Percentiles rank a stretch among this genome's conserved stretches.
Conservation (phyloP, 2,797 vertebrate genomes). For the Macropus fuliginosus region DNA sequence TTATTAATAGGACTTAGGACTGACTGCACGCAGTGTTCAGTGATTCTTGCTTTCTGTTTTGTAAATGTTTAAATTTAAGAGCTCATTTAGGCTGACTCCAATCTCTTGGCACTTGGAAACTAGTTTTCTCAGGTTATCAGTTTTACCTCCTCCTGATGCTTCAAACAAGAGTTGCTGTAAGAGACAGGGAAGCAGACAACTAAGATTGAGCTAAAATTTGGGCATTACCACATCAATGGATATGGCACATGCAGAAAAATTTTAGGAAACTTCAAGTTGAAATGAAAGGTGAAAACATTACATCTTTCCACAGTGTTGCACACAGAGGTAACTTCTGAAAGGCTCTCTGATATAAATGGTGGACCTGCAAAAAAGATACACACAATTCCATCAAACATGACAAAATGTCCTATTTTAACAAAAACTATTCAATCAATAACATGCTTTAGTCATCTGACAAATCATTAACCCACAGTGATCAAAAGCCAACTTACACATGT, state of each 20-base stretch:
- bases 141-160: conserved; percentile 94
- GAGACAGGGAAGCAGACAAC: conserved; percentile 87
- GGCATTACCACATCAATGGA: conserved; percentile 88
- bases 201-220: conserved; percentile 85
- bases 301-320: conserved; percentile 98
- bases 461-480: background rate
- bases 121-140: conserved; percentile 95
- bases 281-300: conserved; percentile 91
- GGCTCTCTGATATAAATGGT: conserved; percentile 94
- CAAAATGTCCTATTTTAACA: conserved; percentile 55
- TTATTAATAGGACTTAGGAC: conserved; percentile 87
- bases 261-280: conserved; percentile 87
- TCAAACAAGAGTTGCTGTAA: conserved; percentile 97
- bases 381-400: conserved; percentile 71
- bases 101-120: conserved; percentile 95
- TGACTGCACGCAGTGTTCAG: conserved; percentile 88
- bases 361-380: conserved; percentile 90
- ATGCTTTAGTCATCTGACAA: background rate
- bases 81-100: conserved; percentile 97
- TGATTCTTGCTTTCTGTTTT: conserved; percentile 90
- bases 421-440: conserved; percentile 40
- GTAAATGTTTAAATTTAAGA: conserved; percentile 92
- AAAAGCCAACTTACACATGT: background rate
- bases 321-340: conserved; percentile 95
- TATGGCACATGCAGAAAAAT: conserved; percentile 89